Base-by-base conservation (phyloP, 2,113 vertebrate genomes). In the Bathybates hornii region DNA sequence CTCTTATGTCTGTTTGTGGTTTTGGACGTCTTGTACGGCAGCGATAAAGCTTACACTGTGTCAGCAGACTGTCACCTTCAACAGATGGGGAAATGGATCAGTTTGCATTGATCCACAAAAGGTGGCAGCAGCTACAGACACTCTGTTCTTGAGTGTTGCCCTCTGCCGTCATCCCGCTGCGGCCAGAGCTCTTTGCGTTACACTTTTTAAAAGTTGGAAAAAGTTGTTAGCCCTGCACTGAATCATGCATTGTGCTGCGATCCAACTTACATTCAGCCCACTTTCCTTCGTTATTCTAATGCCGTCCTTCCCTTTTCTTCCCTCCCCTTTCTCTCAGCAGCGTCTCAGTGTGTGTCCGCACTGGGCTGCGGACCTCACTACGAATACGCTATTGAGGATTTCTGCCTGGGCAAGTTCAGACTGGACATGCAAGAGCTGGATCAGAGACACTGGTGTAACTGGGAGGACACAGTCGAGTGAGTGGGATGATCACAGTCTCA, bases 401-500 rank as follows among this genome's bases (percentile, higher is more conserved):
- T 96, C 92, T 99, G 98, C 87, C 93, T 98, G 53, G 52, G 86
- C 86, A 97, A 92, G 84, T 99, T 98, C 96, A 92, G 95, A 88
- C 84, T 93, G 88, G 96, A 97, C 90, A 99, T 99, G 98, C 96
- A 98, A 52, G 95, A 95, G 54, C 91, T 98, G 1, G 97, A 97
- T 45, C 94, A 94, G 94, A 81, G 14, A 2, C 93, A 96, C 24
- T 98, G 98, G 98, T 99, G 98, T 0, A 97, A 97, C 95, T 99
- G 98, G 98, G 97, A 94, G 0, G 96, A 97, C 93, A 99, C 98
- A 0, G 81, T 97, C 14, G 85, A 95, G 98, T 99, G 87, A 98
- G 98, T 97, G 56, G 50, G 13, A 83, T 3, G 27, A 80, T 78
- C 59, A 68, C 24, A 48, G 45, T 66, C 32, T 76, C 80, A 87